Evolutionary conservation across 2,888 invertebrate genomes (phyloP).

Genomic region (Drosophila mimica): DNA sequence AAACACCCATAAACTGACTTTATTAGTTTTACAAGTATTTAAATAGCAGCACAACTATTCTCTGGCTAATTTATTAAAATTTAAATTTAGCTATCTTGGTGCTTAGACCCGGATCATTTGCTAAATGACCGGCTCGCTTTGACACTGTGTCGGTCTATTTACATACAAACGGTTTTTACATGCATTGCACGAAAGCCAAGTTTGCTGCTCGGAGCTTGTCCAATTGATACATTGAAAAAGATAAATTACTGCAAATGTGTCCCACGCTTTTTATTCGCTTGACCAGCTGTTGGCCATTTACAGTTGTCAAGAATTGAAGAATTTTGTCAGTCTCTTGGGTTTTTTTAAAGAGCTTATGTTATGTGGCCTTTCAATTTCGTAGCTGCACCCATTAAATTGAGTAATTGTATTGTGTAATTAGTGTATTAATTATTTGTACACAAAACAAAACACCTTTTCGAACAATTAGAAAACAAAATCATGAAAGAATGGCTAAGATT

Average conservation of each 20-base stretch:
- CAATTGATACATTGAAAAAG: conserved; percentile 24
- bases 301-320: conserved; percentile 22
- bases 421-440: not conserved
- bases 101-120: conserved; percentile 12
- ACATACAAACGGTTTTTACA: not conserved
- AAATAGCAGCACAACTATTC: not conserved
- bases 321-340: conserved; percentile 10
- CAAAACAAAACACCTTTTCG: not conserved
- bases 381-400: conserved; percentile 7
- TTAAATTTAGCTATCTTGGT: not conserved
- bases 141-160: conserved; percentile 6
- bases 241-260: conserved; percentile 26
- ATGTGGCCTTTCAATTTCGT: conserved; percentile 5
- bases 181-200: conserved; percentile 6
- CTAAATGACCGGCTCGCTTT: not conserved
- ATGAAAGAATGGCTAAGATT: not conserved
- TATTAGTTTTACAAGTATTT: not conserved
- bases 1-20: not conserved
- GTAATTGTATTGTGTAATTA: conserved; percentile 1
- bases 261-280: conserved; percentile 22
- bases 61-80: not conserved
- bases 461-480: not conserved
- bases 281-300: conserved; percentile 22
- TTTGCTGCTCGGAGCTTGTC: not conserved
- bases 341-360: not conserved